Percentiles rank a stretch among this genome's conserved stretches.
phyloP scores from a whole-genome alignment of 2,113 vertebrate genomes.

The Cavia aperea region DNA sequence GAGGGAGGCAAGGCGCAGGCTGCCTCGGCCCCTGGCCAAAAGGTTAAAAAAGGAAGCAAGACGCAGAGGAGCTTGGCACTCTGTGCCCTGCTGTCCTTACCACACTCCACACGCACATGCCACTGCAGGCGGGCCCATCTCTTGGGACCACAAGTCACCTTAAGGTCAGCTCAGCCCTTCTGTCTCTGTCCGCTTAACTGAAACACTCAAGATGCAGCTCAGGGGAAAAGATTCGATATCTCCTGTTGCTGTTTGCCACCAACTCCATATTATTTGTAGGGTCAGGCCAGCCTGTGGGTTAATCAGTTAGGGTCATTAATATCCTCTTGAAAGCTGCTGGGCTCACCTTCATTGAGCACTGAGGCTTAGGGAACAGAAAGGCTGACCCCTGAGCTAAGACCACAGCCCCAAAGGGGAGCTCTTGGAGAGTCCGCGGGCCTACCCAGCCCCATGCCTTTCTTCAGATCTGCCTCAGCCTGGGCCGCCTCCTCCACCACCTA shows the following conservation, averaged over 20 bases:
- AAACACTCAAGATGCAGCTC: neutral
- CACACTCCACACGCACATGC: neutral
- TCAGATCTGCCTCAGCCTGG: conserved; percentile 88
- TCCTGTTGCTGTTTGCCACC: neutral
- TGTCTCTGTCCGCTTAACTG: neutral
- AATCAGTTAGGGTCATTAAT: neutral
- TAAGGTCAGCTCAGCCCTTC: neutral
- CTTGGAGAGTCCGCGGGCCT: neutral
- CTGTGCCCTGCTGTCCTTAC: neutral
- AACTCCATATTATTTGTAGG: neutral
- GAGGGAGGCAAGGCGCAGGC: neutral
- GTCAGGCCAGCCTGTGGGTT: neutral
- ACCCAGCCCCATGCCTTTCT: conserved; percentile 40
- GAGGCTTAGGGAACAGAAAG: neutral
- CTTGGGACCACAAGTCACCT: neutral
- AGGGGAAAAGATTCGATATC: neutral
- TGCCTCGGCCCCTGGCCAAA: conserved; percentile 2
- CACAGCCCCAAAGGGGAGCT: neutral
- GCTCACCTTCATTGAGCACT: neutral
- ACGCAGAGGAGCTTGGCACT: neutral
- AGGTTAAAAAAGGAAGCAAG: conserved; percentile 47
- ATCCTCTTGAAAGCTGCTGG: neutral
- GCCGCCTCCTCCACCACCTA: conserved; percentile 86
- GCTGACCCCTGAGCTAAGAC: neutral
- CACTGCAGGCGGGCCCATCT: neutral